phyloP scores from a whole-genome alignment of 2,113 vertebrate species.

The Anguilla japonica region DNA sequence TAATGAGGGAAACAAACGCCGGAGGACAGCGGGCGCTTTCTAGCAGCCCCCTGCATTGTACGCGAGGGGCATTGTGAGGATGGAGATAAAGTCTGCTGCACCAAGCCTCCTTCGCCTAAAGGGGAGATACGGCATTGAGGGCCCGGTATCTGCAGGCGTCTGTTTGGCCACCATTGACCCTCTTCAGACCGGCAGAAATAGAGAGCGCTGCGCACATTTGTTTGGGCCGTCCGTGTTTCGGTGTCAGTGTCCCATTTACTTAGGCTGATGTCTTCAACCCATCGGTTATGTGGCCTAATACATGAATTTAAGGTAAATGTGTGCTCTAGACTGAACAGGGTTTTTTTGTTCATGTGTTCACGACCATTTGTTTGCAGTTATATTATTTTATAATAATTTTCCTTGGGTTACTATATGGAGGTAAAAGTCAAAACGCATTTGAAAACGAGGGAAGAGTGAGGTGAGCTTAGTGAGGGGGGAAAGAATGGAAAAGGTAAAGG shows the following conservation, averaged over 20 bases:
- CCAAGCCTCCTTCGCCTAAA: constrained; percentile 40
- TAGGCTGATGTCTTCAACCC: not conserved
- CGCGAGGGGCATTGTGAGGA: constrained; percentile 46
- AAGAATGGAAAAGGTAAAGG: too few species aligned
- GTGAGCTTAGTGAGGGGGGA: too few species aligned
- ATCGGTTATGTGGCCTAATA: not conserved
- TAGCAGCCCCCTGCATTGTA: constrained; percentile 48
- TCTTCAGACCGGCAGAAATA: constrained; percentile 1
- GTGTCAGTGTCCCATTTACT: not conserved
- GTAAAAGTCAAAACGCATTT: too few species aligned
- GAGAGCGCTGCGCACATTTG: not conserved
- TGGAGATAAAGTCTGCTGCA: constrained; percentile 53
- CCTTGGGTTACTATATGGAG: too few species aligned
- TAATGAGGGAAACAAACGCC: constrained; percentile 73
- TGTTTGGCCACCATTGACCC: constrained; percentile 19
- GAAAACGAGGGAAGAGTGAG: too few species aligned
- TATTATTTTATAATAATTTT: not conserved
- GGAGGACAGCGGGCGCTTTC: constrained; percentile 61
- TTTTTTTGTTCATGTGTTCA: not conserved
- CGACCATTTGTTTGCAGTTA: not conserved
- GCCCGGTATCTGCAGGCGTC: not conserved
- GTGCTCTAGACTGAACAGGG: not conserved
- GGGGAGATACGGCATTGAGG: constrained; percentile 15
- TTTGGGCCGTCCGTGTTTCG: not conserved
- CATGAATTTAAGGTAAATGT: not conserved